Evolutionary conservation across 2,888 invertebrate species (phyloP), one percentile per base, ranked within the genome.

Genomic region (Maniola hyperantus): DNA sequence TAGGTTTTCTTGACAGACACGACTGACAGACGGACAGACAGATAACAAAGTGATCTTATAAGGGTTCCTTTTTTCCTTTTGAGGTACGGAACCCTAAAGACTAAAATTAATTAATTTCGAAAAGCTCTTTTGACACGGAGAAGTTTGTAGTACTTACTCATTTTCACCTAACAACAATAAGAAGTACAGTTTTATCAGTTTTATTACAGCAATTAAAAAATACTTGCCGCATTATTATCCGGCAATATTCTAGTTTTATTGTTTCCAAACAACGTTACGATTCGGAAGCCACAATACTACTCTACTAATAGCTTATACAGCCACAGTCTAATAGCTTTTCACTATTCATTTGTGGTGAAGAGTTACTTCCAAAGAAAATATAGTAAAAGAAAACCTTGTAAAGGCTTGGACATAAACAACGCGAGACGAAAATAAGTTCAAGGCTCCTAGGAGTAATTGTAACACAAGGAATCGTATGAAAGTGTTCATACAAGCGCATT

Each of bases 291-390:
- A 20, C 57, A 39, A 11, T 6, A 34, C 0, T 39, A 6, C n/a
- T n/a, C n/a, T n/a, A n/a, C n/a, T n/a, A n/a, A n/a, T n/a, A n/a
- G n/a, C n/a, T n/a, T n/a, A n/a, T n/a, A n/a, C n/a, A n/a, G n/a
- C n/a, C n/a, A n/a, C n/a, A n/a, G 13, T 44, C 44, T 39, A 39
- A 42, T 10, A 13, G 34, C 39, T 57, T 18, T 20, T 13, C 57
- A 42, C 42, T 55, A 20, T 55, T 39, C 51, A 15, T 8, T 54
- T 7, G 57, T 13, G 51, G 59, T 65, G 6, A 15, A 50, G 39
- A 26, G 53, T 48, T 58, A 18, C 48, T 64, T 53, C 48, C 61
- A 59, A 67, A 44, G 54, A 68, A 64, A 69, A 59, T 36, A 61
- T 13, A 46, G 18, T 39, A 50, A 51, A 60, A 44, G 44, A 44